Conservation (phyloP, 2,888 invertebrate genomes). For the Boloria selene region DNA sequence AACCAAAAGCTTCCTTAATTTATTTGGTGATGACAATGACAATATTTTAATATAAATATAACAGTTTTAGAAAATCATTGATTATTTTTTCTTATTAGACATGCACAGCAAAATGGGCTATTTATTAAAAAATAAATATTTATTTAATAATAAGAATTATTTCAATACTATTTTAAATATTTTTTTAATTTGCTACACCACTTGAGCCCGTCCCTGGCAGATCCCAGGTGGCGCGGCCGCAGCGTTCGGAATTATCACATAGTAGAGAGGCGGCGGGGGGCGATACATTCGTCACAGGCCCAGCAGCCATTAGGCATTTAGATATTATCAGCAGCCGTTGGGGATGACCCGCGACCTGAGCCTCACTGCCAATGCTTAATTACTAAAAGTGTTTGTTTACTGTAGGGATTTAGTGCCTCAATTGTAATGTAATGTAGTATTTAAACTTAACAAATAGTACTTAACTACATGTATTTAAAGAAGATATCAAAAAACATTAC, state of each 20-base stretch:
- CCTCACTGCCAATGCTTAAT: conserved; percentile 76
- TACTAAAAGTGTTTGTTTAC: conserved; percentile 77
- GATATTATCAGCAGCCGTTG: conserved; percentile 79
- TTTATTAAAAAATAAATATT: no score
- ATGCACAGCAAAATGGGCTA: no score
- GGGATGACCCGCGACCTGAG: conserved; percentile 77
- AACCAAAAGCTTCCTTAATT: no score
- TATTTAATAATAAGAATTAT: background rate
- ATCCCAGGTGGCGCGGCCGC: conserved; percentile 83
- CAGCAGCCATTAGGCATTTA: conserved; percentile 84
- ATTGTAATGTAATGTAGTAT: conserved; percentile 12
- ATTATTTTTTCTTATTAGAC: no score
- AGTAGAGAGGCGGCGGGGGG: conserved; percentile 73
- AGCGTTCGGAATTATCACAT: conserved; percentile 83
- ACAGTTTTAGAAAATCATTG: no score
- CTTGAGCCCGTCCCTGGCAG: conserved; percentile 68
- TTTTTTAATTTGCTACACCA: conserved; percentile 1
- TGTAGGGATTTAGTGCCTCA: conserved; percentile 34
- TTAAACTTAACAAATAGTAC: conserved; percentile 16
- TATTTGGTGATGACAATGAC: no score
- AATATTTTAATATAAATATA: no score
- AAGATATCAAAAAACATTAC: no score
- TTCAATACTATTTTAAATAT: background rate
- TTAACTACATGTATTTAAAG: background rate
- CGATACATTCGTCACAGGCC: conserved; percentile 82